Conservation (phyloP, 1,140 invertebrate genomes). For the Theocolax elegans region DNA sequence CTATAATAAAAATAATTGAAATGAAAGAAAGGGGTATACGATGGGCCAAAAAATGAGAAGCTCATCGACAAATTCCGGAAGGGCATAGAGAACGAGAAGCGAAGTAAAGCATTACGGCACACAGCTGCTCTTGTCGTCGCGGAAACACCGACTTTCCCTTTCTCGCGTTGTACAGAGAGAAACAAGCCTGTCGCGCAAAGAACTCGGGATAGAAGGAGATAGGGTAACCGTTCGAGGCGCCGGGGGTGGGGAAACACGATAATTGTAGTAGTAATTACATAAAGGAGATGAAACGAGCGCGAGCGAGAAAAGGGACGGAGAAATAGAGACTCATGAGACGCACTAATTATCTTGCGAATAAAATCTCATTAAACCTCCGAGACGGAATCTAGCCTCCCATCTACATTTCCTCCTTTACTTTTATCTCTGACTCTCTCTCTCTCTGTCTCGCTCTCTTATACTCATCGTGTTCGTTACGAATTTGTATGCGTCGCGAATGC, state of each 20-base stretch:
- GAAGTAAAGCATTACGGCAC: no score
- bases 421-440: slow-evolving; percentile 2
- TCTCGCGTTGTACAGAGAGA: not conserved
- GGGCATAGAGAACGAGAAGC: no score
- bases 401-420: slow-evolving; percentile 40
- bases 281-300: slow-evolving; percentile 48
- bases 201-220: not conserved
- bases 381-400: slow-evolving; percentile 53
- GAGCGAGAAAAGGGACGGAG: slow-evolving; percentile 33
- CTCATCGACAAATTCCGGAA: no score
- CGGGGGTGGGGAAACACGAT: slow-evolving; percentile 46
- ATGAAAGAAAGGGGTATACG: no score
- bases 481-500: slow-evolving; percentile 40
- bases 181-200: not conserved
- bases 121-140: no score
- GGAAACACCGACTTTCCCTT: no score
- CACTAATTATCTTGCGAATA: slow-evolving; percentile 61
- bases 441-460: not conserved
- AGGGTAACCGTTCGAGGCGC: not conserved
- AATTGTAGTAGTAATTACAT: slow-evolving; percentile 60
- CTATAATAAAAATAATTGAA: no score
- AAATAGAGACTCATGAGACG: slow-evolving; percentile 54
- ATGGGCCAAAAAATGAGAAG: no score
- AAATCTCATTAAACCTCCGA: slow-evolving; percentile 59
- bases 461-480: slow-evolving; percentile 22